Evolutionary conservation across 2,113 vertebrate genomes (phyloP).

Genomic region (Mixornis gularis): DNA sequence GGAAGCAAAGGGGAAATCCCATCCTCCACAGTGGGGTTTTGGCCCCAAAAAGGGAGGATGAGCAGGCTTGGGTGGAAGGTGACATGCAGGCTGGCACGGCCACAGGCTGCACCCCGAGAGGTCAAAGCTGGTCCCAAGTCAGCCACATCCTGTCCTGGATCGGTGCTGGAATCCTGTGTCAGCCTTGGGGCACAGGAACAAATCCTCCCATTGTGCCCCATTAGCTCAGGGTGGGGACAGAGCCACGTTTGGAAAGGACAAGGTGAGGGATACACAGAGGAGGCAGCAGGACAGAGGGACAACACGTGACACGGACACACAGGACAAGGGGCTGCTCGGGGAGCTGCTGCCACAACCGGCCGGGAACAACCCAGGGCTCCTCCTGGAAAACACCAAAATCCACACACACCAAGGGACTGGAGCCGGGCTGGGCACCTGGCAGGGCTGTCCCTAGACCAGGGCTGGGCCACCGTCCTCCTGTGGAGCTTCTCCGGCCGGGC

Average conservation of each 20-base stretch:
- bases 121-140: not conserved
- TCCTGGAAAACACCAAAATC: not conserved
- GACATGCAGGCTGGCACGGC: rapidly evolving
- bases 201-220: not conserved
- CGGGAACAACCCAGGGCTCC: not conserved
- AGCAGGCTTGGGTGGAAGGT: not conserved
- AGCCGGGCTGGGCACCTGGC: not conserved
- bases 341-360: not conserved
- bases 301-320: not conserved
- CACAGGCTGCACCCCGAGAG: not conserved
- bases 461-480: not conserved
- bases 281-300: not conserved
- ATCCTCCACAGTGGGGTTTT: rapidly evolving
- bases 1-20: not conserved
- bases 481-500: not conserved
- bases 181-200: not conserved
- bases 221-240: not conserved
- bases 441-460: not conserved
- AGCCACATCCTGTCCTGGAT: rapidly evolving
- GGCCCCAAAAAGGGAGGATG: not conserved
- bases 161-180: rapidly evolving
- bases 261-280: not conserved
- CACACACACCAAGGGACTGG: rapidly evolving
- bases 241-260: rapidly evolving
- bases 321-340: not conserved